Conservation (phyloP, 2,888 invertebrate genomes). For the Phytoseiulus persimilis region DNA sequence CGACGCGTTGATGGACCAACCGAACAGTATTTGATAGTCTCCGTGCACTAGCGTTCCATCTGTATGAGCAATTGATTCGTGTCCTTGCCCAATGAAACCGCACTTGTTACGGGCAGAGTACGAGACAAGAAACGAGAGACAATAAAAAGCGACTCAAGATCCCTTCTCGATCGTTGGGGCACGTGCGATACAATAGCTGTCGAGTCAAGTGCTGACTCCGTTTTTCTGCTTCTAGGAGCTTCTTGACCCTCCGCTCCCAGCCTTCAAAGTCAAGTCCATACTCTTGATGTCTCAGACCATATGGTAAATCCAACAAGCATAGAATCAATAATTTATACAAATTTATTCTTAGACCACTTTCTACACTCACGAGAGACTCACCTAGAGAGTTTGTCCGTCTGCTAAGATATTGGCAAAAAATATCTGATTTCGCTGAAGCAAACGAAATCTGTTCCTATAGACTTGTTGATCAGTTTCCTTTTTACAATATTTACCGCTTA, state of each 20-base stretch:
- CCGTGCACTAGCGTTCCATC: background rate
- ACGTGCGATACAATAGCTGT: too few relatives aligned
- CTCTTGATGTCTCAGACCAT: too few relatives aligned
- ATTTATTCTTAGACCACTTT: background rate
- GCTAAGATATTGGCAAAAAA: background rate
- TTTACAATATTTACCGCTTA: background rate
- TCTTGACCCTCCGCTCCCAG: too few relatives aligned
- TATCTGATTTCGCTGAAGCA: background rate
- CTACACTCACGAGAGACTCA: background rate
- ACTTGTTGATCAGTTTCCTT: background rate
- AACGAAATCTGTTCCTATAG: background rate
- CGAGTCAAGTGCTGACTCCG: too few relatives aligned
- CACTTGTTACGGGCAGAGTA: too few relatives aligned
- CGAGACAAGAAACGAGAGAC: too few relatives aligned
- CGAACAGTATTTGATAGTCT: conserved; percentile 29
- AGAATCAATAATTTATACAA: background rate
- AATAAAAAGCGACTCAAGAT: too few relatives aligned
- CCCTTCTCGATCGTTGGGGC: too few relatives aligned
- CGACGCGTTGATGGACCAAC: background rate
- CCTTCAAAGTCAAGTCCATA: too few relatives aligned
- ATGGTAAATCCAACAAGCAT: too few relatives aligned
- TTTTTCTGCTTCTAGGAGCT: too few relatives aligned
- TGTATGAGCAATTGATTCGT: background rate
- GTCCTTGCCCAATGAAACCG: background rate
- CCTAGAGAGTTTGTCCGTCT: background rate